Percentiles rank a stretch among this genome's conserved stretches.
Evolutionary conservation across 2,113 vertebrate species (phyloP).

Genomic region (Mesembrinibis cayennensis): DNA sequence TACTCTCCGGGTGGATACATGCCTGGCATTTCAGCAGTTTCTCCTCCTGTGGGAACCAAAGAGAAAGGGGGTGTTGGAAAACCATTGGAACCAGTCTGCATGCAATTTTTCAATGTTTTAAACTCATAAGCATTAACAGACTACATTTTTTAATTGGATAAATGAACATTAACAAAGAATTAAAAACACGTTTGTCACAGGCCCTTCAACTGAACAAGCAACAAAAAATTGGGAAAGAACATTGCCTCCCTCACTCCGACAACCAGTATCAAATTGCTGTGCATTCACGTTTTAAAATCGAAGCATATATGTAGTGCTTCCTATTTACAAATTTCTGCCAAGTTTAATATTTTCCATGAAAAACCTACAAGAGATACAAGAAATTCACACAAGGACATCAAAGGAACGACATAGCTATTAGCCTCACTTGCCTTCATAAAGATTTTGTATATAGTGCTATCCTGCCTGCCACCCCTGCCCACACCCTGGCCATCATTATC

Average conservation of each 20-base stretch:
- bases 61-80: not conserved
- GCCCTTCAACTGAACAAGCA: not conserved
- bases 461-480: not conserved
- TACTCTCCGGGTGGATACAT: conserved; percentile 89
- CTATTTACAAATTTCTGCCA: not conserved
- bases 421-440: not conserved
- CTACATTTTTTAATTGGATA: not conserved
- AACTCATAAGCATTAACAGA: not conserved
- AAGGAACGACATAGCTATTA: not conserved
- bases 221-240: not conserved
- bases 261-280: not conserved
- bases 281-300: not conserved
- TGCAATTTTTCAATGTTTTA: not conserved
- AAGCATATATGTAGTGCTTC: not conserved
- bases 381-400: not conserved
- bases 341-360: not conserved
- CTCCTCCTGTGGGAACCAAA: conserved; percentile 80
- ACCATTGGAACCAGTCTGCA: not conserved
- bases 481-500: not conserved
- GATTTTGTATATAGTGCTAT: not conserved
- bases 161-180: not conserved
- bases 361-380: not conserved
- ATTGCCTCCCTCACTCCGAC: not conserved
- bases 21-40: conserved; percentile 96
- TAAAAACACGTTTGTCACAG: not conserved